Base-by-base conservation (phyloP, 2,113 vertebrate genomes). In the Ceyx margarethae region DNA sequence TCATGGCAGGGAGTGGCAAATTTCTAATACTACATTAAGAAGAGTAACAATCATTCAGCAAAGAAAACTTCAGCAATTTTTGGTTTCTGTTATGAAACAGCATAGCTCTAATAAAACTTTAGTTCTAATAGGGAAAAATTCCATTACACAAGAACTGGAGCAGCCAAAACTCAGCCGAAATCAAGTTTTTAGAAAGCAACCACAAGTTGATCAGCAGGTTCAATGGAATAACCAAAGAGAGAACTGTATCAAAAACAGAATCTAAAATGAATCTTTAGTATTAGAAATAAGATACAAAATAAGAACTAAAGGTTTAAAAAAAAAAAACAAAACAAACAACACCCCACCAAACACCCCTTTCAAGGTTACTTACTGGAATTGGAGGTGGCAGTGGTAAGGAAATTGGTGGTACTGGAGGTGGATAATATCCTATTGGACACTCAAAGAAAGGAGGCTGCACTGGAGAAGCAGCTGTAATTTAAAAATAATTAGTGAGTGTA, bases 361-460 rank as follows among this genome's bases (percentile, higher is more conserved):
- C 37, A 57, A 86, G 68, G 46, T 91, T 84, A 97, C 97, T 97
- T 97, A 98, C 97, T 66, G 96, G 97, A 95, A 97, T 95, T 89
- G 97, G 98, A 96, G 97, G 96, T 91, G 96, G 95, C 57, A 95
- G 91, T 43, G 96, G 95, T 84, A 98, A 95, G 68, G 98, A 95
- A 91, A 98, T 66, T 46, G 98, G 97, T 81, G 97, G 95, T 95
- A 96, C 66, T 73, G 97, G 86, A 96, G 97, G 95, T 94, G 97
- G 95, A 95, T 95, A 98, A 96, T 97, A 98, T 11, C 97, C 97
- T 83, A 97, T 8, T 23, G 97, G 97, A 91, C 98, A 98, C 43
- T 98, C 98, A 93, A 96, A 98, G 78, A 97, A 98, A 29, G 97
- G 94, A 91, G 96, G 97, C 6, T 97, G 98, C 13, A 90, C 96